phyloP scores from a whole-genome alignment of 2,113 vertebrate species.

The Alouatta palliata region DNA sequence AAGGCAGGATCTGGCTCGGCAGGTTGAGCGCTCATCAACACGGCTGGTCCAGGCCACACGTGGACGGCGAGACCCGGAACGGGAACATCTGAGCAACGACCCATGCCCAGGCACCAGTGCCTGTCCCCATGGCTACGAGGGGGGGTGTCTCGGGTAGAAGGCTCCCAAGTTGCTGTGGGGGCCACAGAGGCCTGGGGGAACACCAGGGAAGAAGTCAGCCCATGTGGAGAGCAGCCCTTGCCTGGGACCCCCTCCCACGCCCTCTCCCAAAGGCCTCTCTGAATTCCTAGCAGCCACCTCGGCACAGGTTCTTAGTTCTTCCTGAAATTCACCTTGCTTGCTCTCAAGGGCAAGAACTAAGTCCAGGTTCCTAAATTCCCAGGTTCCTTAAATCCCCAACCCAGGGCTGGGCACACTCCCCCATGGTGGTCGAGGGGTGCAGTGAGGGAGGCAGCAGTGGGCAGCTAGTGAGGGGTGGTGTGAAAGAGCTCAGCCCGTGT shows the following conservation, averaged over 20 bases:
- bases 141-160: not conserved
- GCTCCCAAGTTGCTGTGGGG: not conserved
- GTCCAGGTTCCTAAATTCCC: not conserved
- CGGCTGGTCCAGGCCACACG: not conserved
- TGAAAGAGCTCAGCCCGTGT: fast-evolving
- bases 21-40: not conserved
- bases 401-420: not conserved
- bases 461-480: not conserved
- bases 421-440: not conserved
- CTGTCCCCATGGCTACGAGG: not conserved
- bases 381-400: not conserved
- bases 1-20: not conserved
- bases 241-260: not conserved
- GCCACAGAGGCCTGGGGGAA: not conserved
- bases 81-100: not conserved
- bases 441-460: not conserved
- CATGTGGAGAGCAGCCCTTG: not conserved
- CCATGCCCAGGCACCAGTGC: not conserved
- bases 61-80: not conserved
- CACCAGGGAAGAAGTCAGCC: not conserved
- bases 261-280: not conserved
- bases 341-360: not conserved
- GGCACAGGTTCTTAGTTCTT: no score
- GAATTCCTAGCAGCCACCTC: not conserved
- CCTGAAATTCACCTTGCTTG: not conserved